Evolutionary conservation across 2,888 invertebrate genomes (phyloP), one percentile per base, ranked within the genome.

Genomic region (Synergus japonicus): DNA sequence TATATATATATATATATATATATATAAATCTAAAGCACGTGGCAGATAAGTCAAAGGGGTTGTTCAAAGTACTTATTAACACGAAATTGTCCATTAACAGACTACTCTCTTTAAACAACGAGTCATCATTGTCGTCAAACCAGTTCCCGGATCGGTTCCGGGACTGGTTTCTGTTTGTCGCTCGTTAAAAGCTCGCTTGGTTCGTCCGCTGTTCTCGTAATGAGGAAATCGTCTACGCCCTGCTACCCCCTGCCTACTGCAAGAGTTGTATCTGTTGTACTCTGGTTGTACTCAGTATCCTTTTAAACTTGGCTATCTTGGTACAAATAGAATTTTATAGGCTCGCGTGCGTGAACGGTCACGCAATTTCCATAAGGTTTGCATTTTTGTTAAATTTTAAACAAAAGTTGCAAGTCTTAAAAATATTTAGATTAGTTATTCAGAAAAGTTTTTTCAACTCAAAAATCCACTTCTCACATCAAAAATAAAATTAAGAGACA

Each of bases 71-170:
- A 49, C 69, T 69, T 46, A 69, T 69, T 69, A 69, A 69, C 46
- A 69, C 15, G 9, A 29, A 69, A 69, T 46, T 12, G 29, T 15
- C 49, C 18, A 69, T 49, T 69, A 49, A 69, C 2, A 69, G 22
- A 12, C 46, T 46, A 18, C 7, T 49, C 15, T 37, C 9, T 29
- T 15, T 49, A 49, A 69, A 69, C 44, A 46, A 44, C 29, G 46
- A 29, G 15, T 69, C 8, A 13, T 29, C 22, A 46, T 29, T 69
- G 78, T 65, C 41, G 77, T 65, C 78, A 88, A 88, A 88, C 88
- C 87, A 83, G 88, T 89, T 88, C 86, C 84, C 81, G 83, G 83
- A 88, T 90, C 87, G 86, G 88, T 89, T 89, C 88, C 88, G 89
- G 88, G 87, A 89, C 89, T 86, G 87, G 88, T 90, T 90, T 89